phyloP scores from a whole-genome alignment of 2,888 invertebrate genomes.

The Cerastis rubricosa region DNA sequence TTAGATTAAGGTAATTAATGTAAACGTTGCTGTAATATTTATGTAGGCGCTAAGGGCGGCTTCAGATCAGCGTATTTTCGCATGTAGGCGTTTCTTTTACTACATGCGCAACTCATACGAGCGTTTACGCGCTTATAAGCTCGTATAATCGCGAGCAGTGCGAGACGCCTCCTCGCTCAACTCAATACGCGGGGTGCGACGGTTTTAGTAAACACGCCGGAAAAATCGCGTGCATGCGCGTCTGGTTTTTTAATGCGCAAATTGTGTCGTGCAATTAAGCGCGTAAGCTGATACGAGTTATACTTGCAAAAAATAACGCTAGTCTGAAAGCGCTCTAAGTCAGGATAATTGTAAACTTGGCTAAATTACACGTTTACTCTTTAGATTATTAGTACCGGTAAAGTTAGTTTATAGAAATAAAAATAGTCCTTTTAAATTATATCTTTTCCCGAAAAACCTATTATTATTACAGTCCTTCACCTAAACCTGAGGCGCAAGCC shows the following conservation, averaged over 20 bases:
- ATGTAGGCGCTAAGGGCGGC: not conserved
- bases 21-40: not conserved
- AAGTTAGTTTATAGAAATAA: slow-evolving; percentile 1
- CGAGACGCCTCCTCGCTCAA: too few species aligned
- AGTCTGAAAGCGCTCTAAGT: not conserved
- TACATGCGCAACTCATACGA: not conserved
- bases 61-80: not conserved
- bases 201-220: not conserved
- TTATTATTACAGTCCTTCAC: not conserved
- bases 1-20: slow-evolving; percentile 15
- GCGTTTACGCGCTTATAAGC: not conserved
- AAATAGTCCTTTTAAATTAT: slow-evolving; percentile 9
- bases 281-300: not conserved
- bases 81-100: not conserved
- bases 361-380: not conserved
- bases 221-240: not conserved
- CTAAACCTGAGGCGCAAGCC: too few species aligned
- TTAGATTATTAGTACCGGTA: not conserved
- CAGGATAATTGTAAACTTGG: not conserved
- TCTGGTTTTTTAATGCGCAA: not conserved
- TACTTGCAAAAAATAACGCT: not conserved
- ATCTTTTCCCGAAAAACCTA: not conserved
- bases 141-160: not conserved
- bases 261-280: not conserved
- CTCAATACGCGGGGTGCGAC: not conserved